Percentiles rank a stretch among this genome's conserved stretches.
Conservation (phyloP, 92 coral and sea anemone species). For the Palythoa heliodiscus region DNA sequence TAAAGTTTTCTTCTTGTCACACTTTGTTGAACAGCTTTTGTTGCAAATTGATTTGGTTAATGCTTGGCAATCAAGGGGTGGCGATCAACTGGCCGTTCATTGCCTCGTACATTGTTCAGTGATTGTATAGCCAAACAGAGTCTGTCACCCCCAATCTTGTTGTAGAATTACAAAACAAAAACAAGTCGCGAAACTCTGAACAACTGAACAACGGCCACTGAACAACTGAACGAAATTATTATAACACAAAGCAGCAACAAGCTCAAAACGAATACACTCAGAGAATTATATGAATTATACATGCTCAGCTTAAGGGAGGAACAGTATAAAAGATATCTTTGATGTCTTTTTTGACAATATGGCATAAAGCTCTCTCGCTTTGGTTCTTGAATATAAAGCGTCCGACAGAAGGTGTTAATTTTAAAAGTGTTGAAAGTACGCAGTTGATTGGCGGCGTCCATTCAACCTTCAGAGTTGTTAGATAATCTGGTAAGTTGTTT, state of each 20-base stretch:
- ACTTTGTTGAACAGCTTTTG: conserved; percentile 31
- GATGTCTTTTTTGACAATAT: conserved; percentile 7
- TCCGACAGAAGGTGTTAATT: too few species aligned
- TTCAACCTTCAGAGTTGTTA: not conserved
- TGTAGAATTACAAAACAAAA: not conserved
- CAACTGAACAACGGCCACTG: not conserved
- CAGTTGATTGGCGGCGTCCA: conserved; percentile 26
- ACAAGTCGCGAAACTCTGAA: not conserved
- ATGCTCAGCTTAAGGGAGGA: not conserved
- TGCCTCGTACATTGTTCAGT: conserved; percentile 26
- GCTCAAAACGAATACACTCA: not conserved
- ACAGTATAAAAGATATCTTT: not conserved
- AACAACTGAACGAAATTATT: not conserved
- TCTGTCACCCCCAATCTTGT: not conserved
- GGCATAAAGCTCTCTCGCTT: not conserved
- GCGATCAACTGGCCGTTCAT: conserved; percentile 27
- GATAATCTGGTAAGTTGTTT: conserved; percentile 39
- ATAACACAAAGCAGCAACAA: not conserved
- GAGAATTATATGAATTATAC: not conserved
- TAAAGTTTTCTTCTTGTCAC: conserved; percentile 19
- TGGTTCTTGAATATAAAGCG: not conserved
- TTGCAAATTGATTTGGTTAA: conserved; percentile 34
- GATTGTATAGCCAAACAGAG: conserved; percentile 15
- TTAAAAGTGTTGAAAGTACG: conserved; percentile 20
- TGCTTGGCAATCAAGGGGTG: conserved; percentile 21